Conservation (phyloP, 1,140 invertebrate species). For the Eumaeus atala region DNA sequence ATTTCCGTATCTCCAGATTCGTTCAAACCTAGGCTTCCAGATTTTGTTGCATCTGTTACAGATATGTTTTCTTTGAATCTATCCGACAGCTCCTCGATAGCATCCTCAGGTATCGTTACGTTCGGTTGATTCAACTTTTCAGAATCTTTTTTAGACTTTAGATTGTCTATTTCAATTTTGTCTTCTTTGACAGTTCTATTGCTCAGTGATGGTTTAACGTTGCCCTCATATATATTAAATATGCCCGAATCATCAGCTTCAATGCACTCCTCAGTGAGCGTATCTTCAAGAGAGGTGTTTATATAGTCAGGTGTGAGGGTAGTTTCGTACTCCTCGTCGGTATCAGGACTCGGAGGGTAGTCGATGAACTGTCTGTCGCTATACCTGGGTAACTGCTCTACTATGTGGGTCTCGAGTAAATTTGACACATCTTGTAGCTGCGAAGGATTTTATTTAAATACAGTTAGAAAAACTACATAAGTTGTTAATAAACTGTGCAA, state of each 20-base stretch:
- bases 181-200: too few species aligned
- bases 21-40: slow-evolving; percentile 20
- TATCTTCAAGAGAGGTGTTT: slow-evolving; percentile 45
- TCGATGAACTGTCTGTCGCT: slow-evolving; percentile 29
- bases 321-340: slow-evolving; percentile 37
- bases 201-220: not conserved
- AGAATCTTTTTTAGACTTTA: slow-evolving; percentile 14
- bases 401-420: slow-evolving; percentile 47
- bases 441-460: not conserved
- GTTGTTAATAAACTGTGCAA: too few species aligned
- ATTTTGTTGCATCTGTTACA: not conserved
- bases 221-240: slow-evolving; percentile 16
- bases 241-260: slow-evolving; percentile 31
- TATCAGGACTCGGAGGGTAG: slow-evolving; percentile 29
- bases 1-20: slow-evolving; percentile 30
- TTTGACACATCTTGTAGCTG: slow-evolving; percentile 53
- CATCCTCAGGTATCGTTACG: too few species aligned
- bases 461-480: too few species aligned
- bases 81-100: slow-evolving; percentile 7
- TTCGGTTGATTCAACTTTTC: not conserved
- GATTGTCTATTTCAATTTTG: too few species aligned
- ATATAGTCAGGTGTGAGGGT: slow-evolving; percentile 39
- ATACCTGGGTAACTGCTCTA: slow-evolving; percentile 39
- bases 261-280: slow-evolving; percentile 35
- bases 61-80: slow-evolving; percentile 7